Evolutionary conservation across 1,140 invertebrate genomes (phyloP).

Genomic region (Drosophila takahashii): DNA sequence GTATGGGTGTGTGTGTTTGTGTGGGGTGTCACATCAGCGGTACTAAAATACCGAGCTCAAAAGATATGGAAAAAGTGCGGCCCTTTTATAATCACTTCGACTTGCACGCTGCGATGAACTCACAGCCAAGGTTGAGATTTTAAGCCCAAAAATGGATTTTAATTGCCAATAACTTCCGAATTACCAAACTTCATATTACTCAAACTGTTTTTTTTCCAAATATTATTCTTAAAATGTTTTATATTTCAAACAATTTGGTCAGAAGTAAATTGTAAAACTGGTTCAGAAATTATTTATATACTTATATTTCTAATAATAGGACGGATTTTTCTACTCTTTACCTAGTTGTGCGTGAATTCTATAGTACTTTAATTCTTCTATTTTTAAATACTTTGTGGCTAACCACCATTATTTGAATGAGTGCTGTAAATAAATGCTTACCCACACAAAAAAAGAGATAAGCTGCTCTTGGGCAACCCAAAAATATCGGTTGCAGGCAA

Average conservation of each 20-base stretch:
- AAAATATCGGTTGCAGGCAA: conserved; percentile 4
- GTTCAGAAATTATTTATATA: no score
- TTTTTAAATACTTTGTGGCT: background rate
- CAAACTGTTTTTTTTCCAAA: background rate
- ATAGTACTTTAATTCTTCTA: no score
- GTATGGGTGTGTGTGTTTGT: background rate
- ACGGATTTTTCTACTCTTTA: no score
- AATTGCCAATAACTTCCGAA: background rate
- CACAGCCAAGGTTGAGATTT: background rate
- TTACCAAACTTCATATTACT: background rate
- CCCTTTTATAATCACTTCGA: background rate
- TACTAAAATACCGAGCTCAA: conserved; percentile 1
- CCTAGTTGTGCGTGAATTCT: no score
- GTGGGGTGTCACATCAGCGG: background rate
- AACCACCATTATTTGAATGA: background rate
- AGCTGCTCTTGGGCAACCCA: conserved; percentile 12
- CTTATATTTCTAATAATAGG: no score
- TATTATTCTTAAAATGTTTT: no score
- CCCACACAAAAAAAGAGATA: conserved; percentile 13
- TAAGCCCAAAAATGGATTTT: no score
- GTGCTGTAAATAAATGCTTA: background rate
- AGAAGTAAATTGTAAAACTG: no score
- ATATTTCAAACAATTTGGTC: no score
- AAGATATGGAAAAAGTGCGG: conserved; percentile 11
- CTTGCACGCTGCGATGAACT: background rate